Evolutionary conservation across 2,888 invertebrate genomes (phyloP).

Genomic region (Griposia aprilina): DNA sequence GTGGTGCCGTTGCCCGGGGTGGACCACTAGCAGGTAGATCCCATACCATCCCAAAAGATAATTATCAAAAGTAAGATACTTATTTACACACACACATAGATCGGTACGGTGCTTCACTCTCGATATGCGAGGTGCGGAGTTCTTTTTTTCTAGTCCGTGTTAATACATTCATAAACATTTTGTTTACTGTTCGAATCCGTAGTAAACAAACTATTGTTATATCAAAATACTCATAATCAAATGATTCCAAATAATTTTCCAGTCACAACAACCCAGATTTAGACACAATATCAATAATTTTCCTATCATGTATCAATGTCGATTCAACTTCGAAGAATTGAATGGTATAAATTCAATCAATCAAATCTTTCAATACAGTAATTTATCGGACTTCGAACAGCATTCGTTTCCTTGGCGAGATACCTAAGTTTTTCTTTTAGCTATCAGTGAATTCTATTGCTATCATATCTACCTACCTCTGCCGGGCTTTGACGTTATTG

Average conservation of each 20-base stretch:
- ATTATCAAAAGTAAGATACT: too few relatives aligned
- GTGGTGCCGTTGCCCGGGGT: too few relatives aligned
- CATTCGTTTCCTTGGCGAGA: background rate
- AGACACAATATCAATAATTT: slow-evolving; percentile 21
- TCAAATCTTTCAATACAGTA: slow-evolving; percentile 13
- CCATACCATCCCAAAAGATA: too few relatives aligned
- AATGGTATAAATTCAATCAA: slow-evolving; percentile 1
- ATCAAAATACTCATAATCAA: slow-evolving; percentile 12
- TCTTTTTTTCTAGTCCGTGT: too few relatives aligned
- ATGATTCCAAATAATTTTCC: slow-evolving; percentile 13
- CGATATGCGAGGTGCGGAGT: too few relatives aligned
- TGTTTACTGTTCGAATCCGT: background rate
- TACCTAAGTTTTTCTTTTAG: background rate
- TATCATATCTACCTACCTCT: background rate
- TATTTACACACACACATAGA: too few relatives aligned
- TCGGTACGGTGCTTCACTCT: too few relatives aligned
- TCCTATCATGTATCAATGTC: slow-evolving; percentile 18
- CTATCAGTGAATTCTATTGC: background rate
- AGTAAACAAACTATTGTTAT: slow-evolving; percentile 17
- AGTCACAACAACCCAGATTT: slow-evolving; percentile 30
- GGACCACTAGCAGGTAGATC: too few relatives aligned
- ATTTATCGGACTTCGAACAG: background rate
- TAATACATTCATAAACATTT: slow-evolving; percentile 8
- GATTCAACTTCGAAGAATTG: background rate
- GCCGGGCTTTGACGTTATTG: slow-evolving; percentile 23